Conservation (phyloP, 2,113 vertebrate species). For the Rhizomys pruinosus region DNA sequence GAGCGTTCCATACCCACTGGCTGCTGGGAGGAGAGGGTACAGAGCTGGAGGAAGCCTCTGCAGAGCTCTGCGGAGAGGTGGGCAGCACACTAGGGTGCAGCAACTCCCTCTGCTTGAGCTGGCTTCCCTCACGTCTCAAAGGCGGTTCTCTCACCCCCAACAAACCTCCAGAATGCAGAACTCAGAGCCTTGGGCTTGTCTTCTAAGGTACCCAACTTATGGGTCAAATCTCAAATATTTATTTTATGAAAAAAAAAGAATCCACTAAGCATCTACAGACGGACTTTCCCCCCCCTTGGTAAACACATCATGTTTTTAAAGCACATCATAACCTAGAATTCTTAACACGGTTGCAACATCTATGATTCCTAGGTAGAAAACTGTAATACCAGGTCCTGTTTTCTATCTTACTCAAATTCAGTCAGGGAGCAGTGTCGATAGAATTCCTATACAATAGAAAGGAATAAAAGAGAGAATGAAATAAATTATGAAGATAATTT, state of each 20-base stretch:
- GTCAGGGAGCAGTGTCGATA: background rate
- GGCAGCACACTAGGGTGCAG: background rate
- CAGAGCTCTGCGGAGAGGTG: background rate
- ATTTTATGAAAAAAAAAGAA: slow-evolving; percentile 44
- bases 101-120: background rate
- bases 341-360: background rate
- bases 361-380: background rate
- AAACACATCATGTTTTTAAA: background rate
- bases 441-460: background rate
- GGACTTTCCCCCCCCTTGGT: slow-evolving; percentile 34
- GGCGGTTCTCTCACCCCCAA: background rate
- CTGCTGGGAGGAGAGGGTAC: background rate
- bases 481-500: background rate
- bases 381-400: background rate
- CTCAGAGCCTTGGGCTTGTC: slow-evolving; percentile 1
- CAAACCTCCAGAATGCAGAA: background rate
- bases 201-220: background rate
- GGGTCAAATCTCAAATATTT: background rate
- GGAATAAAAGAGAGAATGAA: slow-evolving; percentile 4
- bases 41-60: background rate
- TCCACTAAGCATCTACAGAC: background rate
- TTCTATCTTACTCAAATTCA: background rate
- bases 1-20: background rate
- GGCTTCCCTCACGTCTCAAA: background rate
- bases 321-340: background rate